A percentile compares a stretch with the other conserved stretches of the same genome.
phyloP scores from a whole-genome alignment of 1,140 invertebrate genomes.

The Cheumatopsyche charites region DNA sequence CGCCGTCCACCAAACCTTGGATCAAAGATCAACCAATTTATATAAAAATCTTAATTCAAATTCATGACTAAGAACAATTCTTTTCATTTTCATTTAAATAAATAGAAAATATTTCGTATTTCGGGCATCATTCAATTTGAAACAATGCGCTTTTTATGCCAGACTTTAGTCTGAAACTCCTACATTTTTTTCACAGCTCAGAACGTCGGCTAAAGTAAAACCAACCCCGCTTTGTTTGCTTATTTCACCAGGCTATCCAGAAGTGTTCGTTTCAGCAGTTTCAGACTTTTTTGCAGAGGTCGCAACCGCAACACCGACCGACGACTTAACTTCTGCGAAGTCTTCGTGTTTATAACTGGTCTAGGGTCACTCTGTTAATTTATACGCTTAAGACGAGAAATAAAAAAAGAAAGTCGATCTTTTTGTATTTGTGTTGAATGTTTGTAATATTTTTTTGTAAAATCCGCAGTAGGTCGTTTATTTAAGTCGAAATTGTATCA shows the following conservation, averaged over 20 bases:
- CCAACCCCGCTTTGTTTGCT: constrained; percentile 22
- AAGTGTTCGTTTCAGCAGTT: background rate
- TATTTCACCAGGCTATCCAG: constrained; percentile 9
- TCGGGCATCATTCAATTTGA: no score
- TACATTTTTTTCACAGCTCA: background rate
- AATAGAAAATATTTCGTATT: no score
- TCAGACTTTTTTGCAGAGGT: constrained; percentile 26
- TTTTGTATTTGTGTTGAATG: no score
- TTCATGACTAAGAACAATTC: no score
- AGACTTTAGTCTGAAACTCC: background rate
- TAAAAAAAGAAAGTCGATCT: background rate
- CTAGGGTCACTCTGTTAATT: background rate
- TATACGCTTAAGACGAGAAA: background rate
- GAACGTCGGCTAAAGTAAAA: constrained; percentile 14
- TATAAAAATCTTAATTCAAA: no score
- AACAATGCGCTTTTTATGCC: no score
- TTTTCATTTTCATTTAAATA: no score
- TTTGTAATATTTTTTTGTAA: no score
- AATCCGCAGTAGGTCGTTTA: no score
- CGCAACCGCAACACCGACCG: constrained; percentile 9
- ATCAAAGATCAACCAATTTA: no score
- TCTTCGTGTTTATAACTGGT: background rate
- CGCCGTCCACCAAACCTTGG: no score
- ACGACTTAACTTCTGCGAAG: background rate
- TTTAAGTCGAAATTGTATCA: no score